These are phyloP conservation scores for Lemur catta DNA, from an alignment of 2,797 vertebrate species.

Conservation along the genomic window DNA sequence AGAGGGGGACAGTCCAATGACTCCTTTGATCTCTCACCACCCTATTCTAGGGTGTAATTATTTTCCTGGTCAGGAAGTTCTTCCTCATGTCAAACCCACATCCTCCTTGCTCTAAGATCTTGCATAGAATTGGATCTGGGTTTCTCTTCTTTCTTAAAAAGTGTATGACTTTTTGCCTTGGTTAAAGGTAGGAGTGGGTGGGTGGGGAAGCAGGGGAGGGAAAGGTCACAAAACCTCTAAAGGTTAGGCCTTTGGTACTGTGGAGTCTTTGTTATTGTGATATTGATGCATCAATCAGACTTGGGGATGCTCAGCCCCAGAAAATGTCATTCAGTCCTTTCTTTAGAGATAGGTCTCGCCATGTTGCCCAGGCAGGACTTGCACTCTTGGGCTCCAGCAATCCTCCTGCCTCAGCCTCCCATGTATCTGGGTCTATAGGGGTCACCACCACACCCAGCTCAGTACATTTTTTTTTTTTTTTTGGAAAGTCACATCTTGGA, in stretches of 20 bases:
- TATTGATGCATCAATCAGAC: neutral
- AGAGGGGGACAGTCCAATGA: neutral
- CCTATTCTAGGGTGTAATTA: neutral
- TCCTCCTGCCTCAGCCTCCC: neutral
- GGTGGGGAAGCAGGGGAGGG: neutral
- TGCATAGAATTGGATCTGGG: neutral
- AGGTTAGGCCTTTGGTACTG: neutral
- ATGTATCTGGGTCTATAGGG: neutral
- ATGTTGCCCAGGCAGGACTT: neutral
- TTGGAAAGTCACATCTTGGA: neutral
- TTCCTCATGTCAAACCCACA: neutral
- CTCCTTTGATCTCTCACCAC: neutral
- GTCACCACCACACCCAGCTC: neutral
- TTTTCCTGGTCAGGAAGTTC: neutral
- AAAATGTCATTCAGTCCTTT: neutral
- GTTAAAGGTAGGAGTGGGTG: neutral
- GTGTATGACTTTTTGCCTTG: neutral
- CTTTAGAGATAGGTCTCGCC: neutral
- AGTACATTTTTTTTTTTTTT: neutral
- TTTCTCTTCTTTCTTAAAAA: slow-evolving; percentile 21
- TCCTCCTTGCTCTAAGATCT: neutral
- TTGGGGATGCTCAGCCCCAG: neutral
- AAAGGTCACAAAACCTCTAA: neutral
- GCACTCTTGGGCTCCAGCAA: neutral
- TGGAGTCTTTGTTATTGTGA: neutral